These are phyloP conservation scores for Brachionus rotundiformis DNA, from an alignment of 1,140 invertebrate species.

Conservation along the genomic window DNA sequence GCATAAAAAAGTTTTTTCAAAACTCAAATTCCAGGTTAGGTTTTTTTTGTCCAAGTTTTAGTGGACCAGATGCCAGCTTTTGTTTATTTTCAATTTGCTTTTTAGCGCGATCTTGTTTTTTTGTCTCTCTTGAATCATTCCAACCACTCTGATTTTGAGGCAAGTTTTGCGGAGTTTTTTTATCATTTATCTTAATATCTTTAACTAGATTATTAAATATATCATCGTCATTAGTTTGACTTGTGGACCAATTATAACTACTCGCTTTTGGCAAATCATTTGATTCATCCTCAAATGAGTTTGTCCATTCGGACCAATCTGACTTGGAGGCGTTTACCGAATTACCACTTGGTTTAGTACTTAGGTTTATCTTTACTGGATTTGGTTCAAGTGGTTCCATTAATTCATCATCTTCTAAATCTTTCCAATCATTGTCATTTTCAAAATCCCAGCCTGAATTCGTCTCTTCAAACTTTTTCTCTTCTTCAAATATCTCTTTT, in stretches of 20 bases:
- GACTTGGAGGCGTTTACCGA: neutral
- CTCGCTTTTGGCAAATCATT: constrained; percentile 33
- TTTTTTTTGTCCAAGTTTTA: constrained; percentile 36
- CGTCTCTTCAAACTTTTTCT: neutral
- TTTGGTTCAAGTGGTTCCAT: constrained; percentile 41
- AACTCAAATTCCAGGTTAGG: neutral
- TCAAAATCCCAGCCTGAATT: constrained; percentile 27
- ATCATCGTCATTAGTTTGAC: constrained; percentile 29
- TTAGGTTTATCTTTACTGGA: neutral
- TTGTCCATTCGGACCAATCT: constrained; percentile 47
- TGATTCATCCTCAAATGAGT: constrained; percentile 45
- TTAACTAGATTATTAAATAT: constrained; percentile 30
- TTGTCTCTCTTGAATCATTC: constrained; percentile 9
- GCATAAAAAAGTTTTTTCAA: neutral
- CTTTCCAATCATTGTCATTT: constrained; percentile 42
- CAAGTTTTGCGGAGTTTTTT: neutral
- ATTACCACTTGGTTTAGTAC: neutral
- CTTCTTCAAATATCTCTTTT: neutral
- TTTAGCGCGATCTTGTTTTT: neutral
- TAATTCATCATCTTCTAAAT: constrained; percentile 48
- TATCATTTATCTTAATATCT: constrained; percentile 2
- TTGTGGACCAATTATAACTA: constrained; percentile 40
- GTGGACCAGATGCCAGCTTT: neutral
- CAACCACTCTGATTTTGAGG: neutral
- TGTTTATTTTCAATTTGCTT: constrained; percentile 5